Conservation (phyloP, 2,888 invertebrate species). For the Andrena praecox region DNA sequence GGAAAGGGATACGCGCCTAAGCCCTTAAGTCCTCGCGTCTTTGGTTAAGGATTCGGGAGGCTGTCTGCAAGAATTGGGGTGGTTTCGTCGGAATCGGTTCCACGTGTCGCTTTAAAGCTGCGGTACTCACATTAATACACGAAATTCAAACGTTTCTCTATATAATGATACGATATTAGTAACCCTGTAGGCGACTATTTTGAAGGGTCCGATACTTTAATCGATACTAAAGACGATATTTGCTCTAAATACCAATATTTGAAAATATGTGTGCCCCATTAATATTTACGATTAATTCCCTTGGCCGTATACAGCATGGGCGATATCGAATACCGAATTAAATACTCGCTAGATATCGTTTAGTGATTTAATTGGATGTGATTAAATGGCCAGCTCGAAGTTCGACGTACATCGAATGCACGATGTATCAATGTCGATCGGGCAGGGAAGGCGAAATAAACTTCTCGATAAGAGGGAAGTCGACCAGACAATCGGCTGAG, state of each 20-base stretch:
- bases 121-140: too few relatives aligned
- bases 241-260: too few relatives aligned
- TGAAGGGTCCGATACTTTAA: too few relatives aligned
- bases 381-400: not conserved
- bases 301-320: too few relatives aligned
- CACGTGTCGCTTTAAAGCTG: not conserved
- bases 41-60: not conserved
- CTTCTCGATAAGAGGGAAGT: conserved; percentile 33
- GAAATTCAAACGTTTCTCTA: too few relatives aligned
- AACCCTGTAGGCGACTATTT: too few relatives aligned
- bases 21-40: conserved; percentile 3
- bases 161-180: too few relatives aligned
- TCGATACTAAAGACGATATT: too few relatives aligned
- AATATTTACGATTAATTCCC: too few relatives aligned
- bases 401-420: not conserved
- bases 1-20: conserved; percentile 4
- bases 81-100: not conserved
- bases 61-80: not conserved
- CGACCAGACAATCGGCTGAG: conserved; percentile 31
- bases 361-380: not conserved
- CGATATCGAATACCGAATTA: not conserved
- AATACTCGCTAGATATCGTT: not conserved
- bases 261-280: too few relatives aligned
- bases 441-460: conserved; percentile 15
- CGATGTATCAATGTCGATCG: not conserved